phyloP scores from a whole-genome alignment of 2,888 invertebrate genomes.

The Rotaria socialis region DNA sequence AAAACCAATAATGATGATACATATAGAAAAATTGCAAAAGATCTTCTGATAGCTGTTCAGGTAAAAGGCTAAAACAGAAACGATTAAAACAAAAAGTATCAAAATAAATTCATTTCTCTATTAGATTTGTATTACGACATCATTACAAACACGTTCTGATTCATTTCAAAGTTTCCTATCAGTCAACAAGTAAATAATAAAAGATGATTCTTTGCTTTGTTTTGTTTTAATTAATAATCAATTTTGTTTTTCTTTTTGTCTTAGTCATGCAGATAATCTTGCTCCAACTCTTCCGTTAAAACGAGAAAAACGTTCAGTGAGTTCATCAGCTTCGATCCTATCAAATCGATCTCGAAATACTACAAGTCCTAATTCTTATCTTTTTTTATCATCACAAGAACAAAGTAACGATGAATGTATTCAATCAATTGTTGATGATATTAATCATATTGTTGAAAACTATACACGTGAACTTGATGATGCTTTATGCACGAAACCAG shows the following conservation, averaged over 20 bases:
- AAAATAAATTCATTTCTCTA: neutral
- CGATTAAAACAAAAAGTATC: too few relatives aligned
- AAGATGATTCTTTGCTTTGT: neutral
- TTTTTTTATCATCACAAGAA: neutral
- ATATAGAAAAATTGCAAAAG: neutral
- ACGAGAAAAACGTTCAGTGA: conserved; percentile 16
- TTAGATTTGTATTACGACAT: neutral
- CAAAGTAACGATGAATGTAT: neutral
- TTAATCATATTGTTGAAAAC: conserved; percentile 16
- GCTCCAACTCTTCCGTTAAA: neutral
- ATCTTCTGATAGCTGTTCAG: neutral
- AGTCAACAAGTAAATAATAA: neutral
- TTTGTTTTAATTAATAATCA: neutral
- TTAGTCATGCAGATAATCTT: neutral
- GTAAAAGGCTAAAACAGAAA: neutral
- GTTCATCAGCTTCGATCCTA: neutral
- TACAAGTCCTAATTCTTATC: neutral
- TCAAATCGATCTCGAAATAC: neutral
- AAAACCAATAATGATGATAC: neutral
- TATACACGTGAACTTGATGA: conserved; percentile 34
- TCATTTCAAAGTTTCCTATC: conserved; percentile 16
- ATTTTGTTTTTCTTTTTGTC: neutral
- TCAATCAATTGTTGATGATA: conserved; percentile 37
- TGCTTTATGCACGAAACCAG: neutral
- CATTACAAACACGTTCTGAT: conserved; percentile 21